These are phyloP conservation scores for Corythaixoides concolor DNA, from an alignment of 2,113 vertebrate species.

Conservation along the genomic window DNA sequence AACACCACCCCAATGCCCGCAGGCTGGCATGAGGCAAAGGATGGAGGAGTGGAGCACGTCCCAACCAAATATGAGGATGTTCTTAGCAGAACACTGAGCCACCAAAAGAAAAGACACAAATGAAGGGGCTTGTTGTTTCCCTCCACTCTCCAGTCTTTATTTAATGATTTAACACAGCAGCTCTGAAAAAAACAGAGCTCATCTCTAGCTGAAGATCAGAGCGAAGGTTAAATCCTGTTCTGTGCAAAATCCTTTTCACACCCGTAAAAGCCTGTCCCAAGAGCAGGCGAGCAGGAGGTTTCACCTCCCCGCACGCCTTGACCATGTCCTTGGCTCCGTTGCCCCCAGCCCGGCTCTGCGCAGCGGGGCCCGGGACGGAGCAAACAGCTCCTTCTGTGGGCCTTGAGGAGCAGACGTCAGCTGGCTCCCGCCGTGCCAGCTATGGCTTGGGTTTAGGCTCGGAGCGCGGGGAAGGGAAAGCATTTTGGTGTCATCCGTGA, in stretches of 20 bases:
- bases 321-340: neutral
- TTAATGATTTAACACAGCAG: slow-evolving; percentile 73
- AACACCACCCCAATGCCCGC: too few species aligned
- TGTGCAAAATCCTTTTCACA: slow-evolving; percentile 40
- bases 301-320: neutral
- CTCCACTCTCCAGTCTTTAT: neutral
- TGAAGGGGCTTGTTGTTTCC: neutral
- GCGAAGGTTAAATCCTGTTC: slow-evolving; percentile 71
- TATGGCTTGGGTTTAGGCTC: too few species aligned
- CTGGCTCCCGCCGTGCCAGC: too few species aligned
- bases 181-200: slow-evolving; percentile 30
- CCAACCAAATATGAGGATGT: too few species aligned
- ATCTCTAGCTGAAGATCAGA: slow-evolving; percentile 34
- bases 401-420: too few species aligned
- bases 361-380: too few species aligned
- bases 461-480: too few species aligned
- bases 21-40: neutral
- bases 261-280: neutral
- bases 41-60: neutral
- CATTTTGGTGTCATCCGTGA: too few species aligned
- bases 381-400: too few species aligned
- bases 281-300: neutral
- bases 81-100: neutral
- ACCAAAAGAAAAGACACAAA: neutral
- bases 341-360: too few species aligned